Base-by-base conservation (phyloP, 2,888 invertebrate species). In the Drosophila incognita region DNA sequence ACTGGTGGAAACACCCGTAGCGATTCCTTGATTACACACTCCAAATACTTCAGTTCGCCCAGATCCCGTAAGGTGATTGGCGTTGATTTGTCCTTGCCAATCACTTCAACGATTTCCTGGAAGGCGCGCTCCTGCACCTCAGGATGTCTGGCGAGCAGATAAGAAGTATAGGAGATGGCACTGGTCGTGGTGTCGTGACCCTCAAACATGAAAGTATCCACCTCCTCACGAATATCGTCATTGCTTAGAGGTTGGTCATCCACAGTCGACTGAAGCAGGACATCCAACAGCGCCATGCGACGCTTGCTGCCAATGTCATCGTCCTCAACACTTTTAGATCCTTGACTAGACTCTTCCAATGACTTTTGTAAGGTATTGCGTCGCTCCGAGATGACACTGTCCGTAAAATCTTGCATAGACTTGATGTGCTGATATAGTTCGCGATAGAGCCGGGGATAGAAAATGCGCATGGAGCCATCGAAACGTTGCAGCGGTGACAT, bases 1-100 rank as follows among this genome's bases (percentile, higher is more conserved):
- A 96, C 95, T 63, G 95, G 95, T 0, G 96, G 96, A 82, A 94
- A 95, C 10, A 96, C 82, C 42, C 96, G 92, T 68, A 96, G 81
- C 0, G 95, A 93, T 90, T 96, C 96, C 86, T 96, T 96, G 33
- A 96, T 95, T 57, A 95, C 95, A 73, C 94, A 94, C 74, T 96
- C 96, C 71, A 96, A 92, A 64, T 93, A 93, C 68, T 92, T 92
- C 0, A 93, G 63, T 24, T 93, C 83, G 2, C 89, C 85, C 46
- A 93, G 67, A n/a, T 91, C 87, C 0, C 87, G 75, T 76, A 90
- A 81, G 7, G 79, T 74, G 0, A 88, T 65, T 0, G 90, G 73
- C 48, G 67, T 71, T 0, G 75, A 40, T 29, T 80, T 81, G 65
- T 92, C 91, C 1, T 73, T 71, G 6, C 93, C 93, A 57, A 92